Conservation (phyloP, 1,140 invertebrate species). For the Zaprionus kolodkinae region DNA sequence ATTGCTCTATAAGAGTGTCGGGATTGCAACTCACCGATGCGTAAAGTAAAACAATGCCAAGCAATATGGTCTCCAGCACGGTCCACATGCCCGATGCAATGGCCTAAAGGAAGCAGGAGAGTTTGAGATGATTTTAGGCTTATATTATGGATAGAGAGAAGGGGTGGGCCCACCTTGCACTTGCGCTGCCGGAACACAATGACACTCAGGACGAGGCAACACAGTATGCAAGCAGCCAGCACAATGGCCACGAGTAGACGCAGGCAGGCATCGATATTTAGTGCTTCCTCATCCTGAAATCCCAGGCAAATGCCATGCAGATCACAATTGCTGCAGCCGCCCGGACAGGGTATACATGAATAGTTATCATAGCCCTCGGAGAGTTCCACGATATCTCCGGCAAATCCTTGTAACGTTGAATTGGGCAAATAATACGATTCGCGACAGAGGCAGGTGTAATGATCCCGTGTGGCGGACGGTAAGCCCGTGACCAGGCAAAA, state of each 20-base stretch:
- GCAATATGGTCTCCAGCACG: constrained; percentile 92
- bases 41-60: constrained; percentile 94
- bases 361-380: constrained; percentile 84
- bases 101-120: constrained; percentile 85
- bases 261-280: constrained; percentile 86
- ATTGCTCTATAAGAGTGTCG: not conserved
- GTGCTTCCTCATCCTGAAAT: constrained; percentile 76
- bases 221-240: constrained; percentile 89
- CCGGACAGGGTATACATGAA: constrained; percentile 87
- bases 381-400: constrained; percentile 84
- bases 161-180: constrained; percentile 87
- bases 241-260: constrained; percentile 89
- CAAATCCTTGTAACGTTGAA: constrained; percentile 84
- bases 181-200: constrained; percentile 91
- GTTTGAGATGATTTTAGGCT: not conserved
- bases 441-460: constrained; percentile 85
- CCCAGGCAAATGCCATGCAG: constrained; percentile 86
- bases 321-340: constrained; percentile 85
- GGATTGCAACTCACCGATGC: constrained; percentile 88
- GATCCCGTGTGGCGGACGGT: constrained; percentile 64
- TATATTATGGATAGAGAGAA: not conserved
- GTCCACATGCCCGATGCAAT: constrained; percentile 95
- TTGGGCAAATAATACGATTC: constrained; percentile 85
- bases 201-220: constrained; percentile 88
- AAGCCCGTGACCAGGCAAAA: constrained; percentile 80